Base-by-base conservation (phyloP, 2,888 invertebrate species). In the Lasioglossum malachurum region DNA sequence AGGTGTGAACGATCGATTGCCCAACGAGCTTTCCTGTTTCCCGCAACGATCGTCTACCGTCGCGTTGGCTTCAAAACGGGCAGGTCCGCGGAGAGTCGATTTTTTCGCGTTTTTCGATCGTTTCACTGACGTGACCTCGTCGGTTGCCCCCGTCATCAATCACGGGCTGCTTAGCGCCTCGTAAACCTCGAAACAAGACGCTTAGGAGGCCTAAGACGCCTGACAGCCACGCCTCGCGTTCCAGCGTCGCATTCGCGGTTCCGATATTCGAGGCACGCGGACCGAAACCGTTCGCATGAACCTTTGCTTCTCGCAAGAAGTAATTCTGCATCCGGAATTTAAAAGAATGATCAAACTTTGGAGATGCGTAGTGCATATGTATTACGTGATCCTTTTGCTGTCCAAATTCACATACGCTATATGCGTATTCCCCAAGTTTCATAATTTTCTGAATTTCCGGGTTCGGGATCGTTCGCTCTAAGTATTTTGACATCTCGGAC, bases 161-260 rank as follows among this genome's bases (percentile, higher is more conserved):
- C 88, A 88, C 35, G 44, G 23, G 75, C 67, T 49, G 79, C 79
- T 86, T 83, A 86, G 82, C 83, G 81, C 83, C 87, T 83, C 80
- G 83, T 83, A 85, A 89, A 83, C 57, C 67, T 60, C 16, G 71
- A 82, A 78, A 87, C 77, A 57, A 67, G 64, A 76, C 77, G 69
- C 78, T 86, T 80, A 57, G 76, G 80, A 86, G 49, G 75, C n/a
- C 64, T n/a, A 57, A 60, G 69, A 74, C 75, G 69, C 78, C 86
- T 71, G 44, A 74, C 19, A 7, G 31, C 87, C 87, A 84, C 85
- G 87, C 88, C 87, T 88, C 78, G 83, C 80, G 78, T 44, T 78
- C 71, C 73, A 77, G 49, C 82, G 84, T 77, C 23, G 23, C 31
- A 27, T 31, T 72, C 44, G 46, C 44, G 27, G 31, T 27, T 27